Evolutionary conservation across 2,888 invertebrate species (phyloP).

Genomic region (Dicyrtomina minuta): DNA sequence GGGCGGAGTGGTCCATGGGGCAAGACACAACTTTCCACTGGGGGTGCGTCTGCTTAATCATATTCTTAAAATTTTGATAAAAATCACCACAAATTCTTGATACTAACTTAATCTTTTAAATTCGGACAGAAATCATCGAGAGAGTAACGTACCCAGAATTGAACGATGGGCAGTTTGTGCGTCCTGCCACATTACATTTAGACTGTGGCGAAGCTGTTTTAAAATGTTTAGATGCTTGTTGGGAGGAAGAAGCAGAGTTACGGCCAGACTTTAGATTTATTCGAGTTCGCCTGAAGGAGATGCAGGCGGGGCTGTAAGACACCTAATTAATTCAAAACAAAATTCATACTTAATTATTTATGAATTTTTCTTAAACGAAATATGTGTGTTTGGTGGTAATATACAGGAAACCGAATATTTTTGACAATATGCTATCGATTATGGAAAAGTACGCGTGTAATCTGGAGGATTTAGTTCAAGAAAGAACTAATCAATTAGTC

Average conservation of each 20-base stretch:
- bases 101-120: neutral
- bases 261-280: conserved; percentile 79
- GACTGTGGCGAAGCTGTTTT: conserved; percentile 56
- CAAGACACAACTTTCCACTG: conserved; percentile 60
- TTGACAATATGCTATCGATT: conserved; percentile 85
- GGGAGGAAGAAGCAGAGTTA: conserved; percentile 77
- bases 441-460: conserved; percentile 91
- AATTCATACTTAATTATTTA: neutral
- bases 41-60: conserved; percentile 5
- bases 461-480: conserved; percentile 78
- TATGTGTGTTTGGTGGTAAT: neutral
- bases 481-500: conserved; percentile 74
- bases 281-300: conserved; percentile 73
- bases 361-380: neutral
- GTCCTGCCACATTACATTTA: conserved; percentile 46
- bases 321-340: conserved; percentile 7
- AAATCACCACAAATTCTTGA: neutral
- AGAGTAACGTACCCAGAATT: conserved; percentile 39
- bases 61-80: neutral
- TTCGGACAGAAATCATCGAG: conserved; percentile 46
- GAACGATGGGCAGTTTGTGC: conserved; percentile 34
- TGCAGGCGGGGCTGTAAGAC: conserved; percentile 87
- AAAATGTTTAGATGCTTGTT: conserved; percentile 64
- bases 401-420: conserved; percentile 75
- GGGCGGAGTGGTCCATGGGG: conserved; percentile 81